A percentile compares a stretch with the other conserved stretches of the same genome.
These are phyloP conservation scores for Auanema freiburgensis DNA, from an alignment of 2,888 invertebrate genomes.

Conservation along the genomic window DNA sequence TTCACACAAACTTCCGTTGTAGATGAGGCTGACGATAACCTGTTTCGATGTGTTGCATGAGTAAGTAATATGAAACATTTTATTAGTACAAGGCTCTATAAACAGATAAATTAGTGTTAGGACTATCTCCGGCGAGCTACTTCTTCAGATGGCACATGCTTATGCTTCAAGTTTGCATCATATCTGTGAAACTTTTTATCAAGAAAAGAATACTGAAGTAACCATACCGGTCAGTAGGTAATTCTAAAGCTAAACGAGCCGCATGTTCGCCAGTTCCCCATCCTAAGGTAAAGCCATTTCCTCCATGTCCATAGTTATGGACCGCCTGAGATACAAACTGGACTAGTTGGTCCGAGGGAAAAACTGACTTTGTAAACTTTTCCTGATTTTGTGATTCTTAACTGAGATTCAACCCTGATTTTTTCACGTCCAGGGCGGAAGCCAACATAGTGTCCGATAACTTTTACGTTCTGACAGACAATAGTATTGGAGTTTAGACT, in stretches of 20 bases:
- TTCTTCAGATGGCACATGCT: no score
- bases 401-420: conserved; percentile 39
- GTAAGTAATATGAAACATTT: no score
- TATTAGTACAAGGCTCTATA: no score
- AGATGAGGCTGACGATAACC: no score
- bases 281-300: conserved; percentile 57
- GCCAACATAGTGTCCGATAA: conserved; percentile 31
- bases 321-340: conserved; percentile 20
- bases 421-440: conserved; percentile 34
- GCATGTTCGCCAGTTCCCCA: conserved; percentile 55
- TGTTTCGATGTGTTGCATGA: no score
- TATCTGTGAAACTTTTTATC: no score
- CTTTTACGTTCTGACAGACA: conserved; percentile 26
- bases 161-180: no score
- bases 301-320: conserved; percentile 59
- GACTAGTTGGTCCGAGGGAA: neutral
- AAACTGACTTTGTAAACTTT: neutral
- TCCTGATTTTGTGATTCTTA: conserved; percentile 15
- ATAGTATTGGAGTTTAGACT: neutral
- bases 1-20: no score
- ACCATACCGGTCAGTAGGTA: no score
- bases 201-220: no score
- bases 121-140: no score
- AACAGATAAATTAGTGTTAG: no score
- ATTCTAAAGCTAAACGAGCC: neutral